phyloP scores from a whole-genome alignment of 2,888 invertebrate species.

The Lochmaea capreae region DNA sequence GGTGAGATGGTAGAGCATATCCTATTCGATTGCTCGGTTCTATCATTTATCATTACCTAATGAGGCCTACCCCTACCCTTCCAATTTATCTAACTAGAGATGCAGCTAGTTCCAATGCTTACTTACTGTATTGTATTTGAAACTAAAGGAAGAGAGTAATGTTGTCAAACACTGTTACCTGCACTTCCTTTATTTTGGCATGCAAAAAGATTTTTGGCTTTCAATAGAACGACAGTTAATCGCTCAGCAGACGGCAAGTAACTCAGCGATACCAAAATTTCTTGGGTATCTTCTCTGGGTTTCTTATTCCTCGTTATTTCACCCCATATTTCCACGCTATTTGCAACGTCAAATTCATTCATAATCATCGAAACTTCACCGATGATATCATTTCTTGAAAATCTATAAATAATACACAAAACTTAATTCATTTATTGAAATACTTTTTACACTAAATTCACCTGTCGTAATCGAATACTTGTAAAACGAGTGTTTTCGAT shows the following conservation, averaged over 20 bases:
- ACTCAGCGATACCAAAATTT: constrained; percentile 85
- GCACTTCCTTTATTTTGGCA: constrained; percentile 76
- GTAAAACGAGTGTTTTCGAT: constrained; percentile 81
- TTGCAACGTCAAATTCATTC: constrained; percentile 81
- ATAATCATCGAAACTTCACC: constrained; percentile 79
- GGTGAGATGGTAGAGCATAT: too few species aligned
- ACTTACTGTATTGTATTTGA: too few species aligned
- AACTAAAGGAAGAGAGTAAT: too few species aligned
- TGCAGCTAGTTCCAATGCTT: too few species aligned
- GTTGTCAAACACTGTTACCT: constrained; percentile 64
- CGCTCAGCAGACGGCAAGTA: constrained; percentile 82
- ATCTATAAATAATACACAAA: constrained; percentile 57
- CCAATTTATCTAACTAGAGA: too few species aligned
- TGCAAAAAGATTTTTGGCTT: constrained; percentile 85
- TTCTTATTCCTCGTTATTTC: constrained; percentile 85
- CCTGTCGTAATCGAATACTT: constrained; percentile 77
- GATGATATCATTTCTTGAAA: constrained; percentile 88
- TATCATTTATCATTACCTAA: too few species aligned
- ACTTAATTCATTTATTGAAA: not conserved
- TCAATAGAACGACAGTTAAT: constrained; percentile 72
- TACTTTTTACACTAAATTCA: not conserved
- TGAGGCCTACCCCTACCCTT: too few species aligned
- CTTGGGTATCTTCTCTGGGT: constrained; percentile 84
- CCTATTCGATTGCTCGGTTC: too few species aligned
- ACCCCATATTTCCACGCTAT: constrained; percentile 87